phyloP scores from a whole-genome alignment of 2,888 invertebrate genomes.

The Agriopis leucophaearia region DNA sequence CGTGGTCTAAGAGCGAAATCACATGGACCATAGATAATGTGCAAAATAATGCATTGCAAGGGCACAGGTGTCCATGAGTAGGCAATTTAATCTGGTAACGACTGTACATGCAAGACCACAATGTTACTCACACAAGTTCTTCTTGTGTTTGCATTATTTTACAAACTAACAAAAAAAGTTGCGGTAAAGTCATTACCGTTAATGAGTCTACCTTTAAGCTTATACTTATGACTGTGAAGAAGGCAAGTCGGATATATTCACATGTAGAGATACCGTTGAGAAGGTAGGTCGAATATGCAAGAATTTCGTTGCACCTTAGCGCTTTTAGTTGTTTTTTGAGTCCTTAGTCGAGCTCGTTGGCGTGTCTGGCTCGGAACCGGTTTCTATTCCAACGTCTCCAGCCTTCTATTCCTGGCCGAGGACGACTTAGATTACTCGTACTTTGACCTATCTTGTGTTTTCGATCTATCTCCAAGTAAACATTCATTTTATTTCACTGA shows the following conservation, averaged over 20 bases:
- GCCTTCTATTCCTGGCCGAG: slow-evolving; percentile 30
- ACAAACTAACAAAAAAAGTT: slow-evolving; percentile 1
- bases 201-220: background rate
- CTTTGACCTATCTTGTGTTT: slow-evolving; percentile 18
- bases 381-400: slow-evolving; percentile 28
- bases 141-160: background rate
- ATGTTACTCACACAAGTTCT: background rate
- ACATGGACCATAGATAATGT: background rate
- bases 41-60: background rate
- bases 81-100: background rate
- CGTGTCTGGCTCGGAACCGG: slow-evolving; percentile 33
- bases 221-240: slow-evolving; percentile 3
- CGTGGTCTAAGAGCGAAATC: background rate
- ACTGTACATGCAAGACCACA: background rate
- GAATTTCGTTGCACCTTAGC: slow-evolving; percentile 32
- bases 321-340: slow-evolving; percentile 26
- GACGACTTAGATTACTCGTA: slow-evolving; percentile 15
- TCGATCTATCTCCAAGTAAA: slow-evolving; percentile 8
- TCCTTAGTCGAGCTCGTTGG: slow-evolving; percentile 5
- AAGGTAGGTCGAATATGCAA: slow-evolving; percentile 19
- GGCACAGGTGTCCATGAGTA: background rate
- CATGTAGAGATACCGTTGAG: background rate
- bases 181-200: slow-evolving; percentile 16
- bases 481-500: slow-evolving; percentile 3
- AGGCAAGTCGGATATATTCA: background rate